Conservation (phyloP, 2,888 invertebrate genomes). For the Dryobotodes eremita region DNA sequence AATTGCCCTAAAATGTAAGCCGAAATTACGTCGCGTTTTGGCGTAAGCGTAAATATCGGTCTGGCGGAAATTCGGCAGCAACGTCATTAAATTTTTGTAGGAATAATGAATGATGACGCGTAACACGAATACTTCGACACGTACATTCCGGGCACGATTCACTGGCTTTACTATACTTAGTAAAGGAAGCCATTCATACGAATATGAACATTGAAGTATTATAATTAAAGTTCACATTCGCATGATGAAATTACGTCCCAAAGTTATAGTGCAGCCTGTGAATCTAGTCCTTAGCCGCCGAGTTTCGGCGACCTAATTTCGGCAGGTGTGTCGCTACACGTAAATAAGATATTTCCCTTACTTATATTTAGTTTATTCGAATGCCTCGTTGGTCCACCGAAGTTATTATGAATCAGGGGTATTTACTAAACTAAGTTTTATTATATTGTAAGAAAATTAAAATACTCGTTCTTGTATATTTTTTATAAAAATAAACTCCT, state of each 20-base stretch:
- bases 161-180: not conserved
- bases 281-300: not conserved
- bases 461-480: slow-evolving; percentile 51
- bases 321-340: not conserved
- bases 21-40: not conserved
- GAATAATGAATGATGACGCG: not conserved
- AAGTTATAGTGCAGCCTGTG: too few species aligned
- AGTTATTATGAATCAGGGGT: not conserved
- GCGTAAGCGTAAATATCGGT: not conserved
- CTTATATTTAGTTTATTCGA: not conserved
- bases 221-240: not conserved
- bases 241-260: not conserved
- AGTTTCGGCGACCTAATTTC: not conserved
- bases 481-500: slow-evolving; percentile 36
- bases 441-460: slow-evolving; percentile 10
- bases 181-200: not conserved
- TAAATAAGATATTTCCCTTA: not conserved
- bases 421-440: not conserved
- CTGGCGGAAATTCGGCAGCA: not conserved
- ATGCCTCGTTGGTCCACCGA: not conserved
- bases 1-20: not conserved
- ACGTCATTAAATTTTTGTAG: not conserved
- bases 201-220: not conserved
- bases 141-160: not conserved
- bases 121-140: not conserved